Conservation (phyloP, 1,140 invertebrate genomes). For the Drosophila orena region DNA sequence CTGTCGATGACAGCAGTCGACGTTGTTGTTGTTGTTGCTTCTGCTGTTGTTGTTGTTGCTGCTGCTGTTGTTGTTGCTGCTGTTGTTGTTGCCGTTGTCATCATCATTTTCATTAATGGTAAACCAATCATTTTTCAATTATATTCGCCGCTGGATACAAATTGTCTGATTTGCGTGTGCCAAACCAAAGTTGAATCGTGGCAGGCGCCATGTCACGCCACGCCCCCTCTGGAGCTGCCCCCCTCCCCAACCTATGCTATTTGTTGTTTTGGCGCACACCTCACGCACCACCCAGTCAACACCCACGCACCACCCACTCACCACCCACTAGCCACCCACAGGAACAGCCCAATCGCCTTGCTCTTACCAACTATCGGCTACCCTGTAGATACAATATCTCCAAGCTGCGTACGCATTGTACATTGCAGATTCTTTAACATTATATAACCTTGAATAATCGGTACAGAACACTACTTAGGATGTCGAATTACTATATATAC, state of each 20-base stretch:
- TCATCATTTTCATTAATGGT: constrained; percentile 82
- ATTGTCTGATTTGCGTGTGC: constrained; percentile 80
- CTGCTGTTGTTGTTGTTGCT: constrained; percentile 20
- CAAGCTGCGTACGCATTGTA: too few relatives aligned
- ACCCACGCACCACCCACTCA: not conserved
- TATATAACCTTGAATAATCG: too few relatives aligned
- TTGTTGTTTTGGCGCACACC: too few relatives aligned
- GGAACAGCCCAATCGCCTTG: not conserved
- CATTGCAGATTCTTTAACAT: too few relatives aligned
- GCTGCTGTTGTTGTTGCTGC: constrained; percentile 38
- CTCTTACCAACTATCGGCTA: too few relatives aligned
- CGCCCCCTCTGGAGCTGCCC: too few relatives aligned
- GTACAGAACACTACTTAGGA: too few relatives aligned
- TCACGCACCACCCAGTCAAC: too few relatives aligned
- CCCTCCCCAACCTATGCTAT: too few relatives aligned
- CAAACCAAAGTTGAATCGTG: constrained; percentile 16
- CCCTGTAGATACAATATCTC: too few relatives aligned
- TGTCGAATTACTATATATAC: too few relatives aligned
- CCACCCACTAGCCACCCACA: not conserved
- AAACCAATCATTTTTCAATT: constrained; percentile 85
- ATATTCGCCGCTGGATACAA: constrained; percentile 83
- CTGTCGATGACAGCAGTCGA: constrained; percentile 64
- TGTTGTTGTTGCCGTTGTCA: constrained; percentile 62
- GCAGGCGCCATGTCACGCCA: constrained; percentile 46
- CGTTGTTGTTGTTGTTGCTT: constrained; percentile 22